These are phyloP conservation scores for Polietes domitor DNA, from an alignment of 2,888 invertebrate genomes.

Conservation along the genomic window DNA sequence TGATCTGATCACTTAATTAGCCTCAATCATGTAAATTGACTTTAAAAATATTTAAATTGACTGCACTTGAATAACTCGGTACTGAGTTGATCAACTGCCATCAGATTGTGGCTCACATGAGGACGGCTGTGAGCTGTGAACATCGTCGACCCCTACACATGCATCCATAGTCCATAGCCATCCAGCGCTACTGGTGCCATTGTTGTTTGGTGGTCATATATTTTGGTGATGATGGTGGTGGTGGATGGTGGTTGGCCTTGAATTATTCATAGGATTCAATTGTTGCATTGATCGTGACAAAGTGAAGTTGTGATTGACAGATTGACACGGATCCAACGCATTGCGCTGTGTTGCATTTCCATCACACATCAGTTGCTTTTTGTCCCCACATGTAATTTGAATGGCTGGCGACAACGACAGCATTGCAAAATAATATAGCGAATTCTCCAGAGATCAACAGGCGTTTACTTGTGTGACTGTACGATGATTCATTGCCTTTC, in stretches of 20 bases:
- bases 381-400: constrained; percentile 53
- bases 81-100: constrained; percentile 55
- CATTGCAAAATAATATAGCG: constrained; percentile 8
- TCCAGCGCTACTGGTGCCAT: neutral
- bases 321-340: constrained; percentile 67
- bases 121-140: neutral
- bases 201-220: neutral
- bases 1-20: constrained; percentile 67
- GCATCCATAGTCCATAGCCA: neutral
- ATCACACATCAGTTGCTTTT: constrained; percentile 43
- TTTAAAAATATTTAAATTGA: constrained; percentile 67
- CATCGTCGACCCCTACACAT: neutral
- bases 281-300: constrained; percentile 69
- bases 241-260: constrained; percentile 49
- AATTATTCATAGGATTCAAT: constrained; percentile 69
- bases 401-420: constrained; percentile 45
- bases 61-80: constrained; percentile 60
- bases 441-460: constrained; percentile 51
- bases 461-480: constrained; percentile 9
- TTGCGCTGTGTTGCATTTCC: constrained; percentile 56
- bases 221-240: constrained; percentile 11
- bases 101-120: constrained; percentile 43
- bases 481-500: constrained; percentile 55
- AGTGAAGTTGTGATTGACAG: constrained; percentile 69
- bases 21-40: constrained; percentile 66